Evolutionary conservation across 2,888 invertebrate species (phyloP).

Genomic region (Troides aeacus): DNA sequence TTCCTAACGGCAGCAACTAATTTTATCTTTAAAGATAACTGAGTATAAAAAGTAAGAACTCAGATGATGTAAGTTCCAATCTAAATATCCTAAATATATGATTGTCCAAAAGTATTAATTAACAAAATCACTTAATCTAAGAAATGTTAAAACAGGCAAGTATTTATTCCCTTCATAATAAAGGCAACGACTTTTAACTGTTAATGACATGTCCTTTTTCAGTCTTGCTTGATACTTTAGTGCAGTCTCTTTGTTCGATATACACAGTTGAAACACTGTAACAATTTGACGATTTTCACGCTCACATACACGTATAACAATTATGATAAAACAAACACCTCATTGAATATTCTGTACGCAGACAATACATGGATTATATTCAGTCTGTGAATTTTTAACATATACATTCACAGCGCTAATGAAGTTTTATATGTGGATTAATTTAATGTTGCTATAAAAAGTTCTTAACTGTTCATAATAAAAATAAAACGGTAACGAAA

Average conservation of each 20-base stretch:
- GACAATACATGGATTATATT: slow-evolving; percentile 6
- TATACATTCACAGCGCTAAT: neutral
- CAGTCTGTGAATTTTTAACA: slow-evolving; percentile 3
- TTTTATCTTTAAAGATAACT: too few species aligned
- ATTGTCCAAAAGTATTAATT: too few species aligned
- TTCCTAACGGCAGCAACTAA: too few species aligned
- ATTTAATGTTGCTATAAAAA: neutral
- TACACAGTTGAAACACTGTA: neutral
- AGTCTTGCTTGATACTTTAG: neutral
- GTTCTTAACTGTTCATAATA: neutral
- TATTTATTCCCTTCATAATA: neutral
- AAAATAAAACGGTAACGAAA: neutral
- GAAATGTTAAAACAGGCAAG: too few species aligned
- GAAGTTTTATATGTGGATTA: neutral
- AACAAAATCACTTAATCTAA: too few species aligned
- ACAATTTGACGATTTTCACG: neutral
- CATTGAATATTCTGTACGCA: slow-evolving; percentile 1
- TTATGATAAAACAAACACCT: slow-evolving; percentile 9
- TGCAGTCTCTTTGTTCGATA: neutral
- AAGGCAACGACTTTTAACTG: neutral
- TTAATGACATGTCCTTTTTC: neutral
- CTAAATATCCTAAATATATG: too few species aligned
- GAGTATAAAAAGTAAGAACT: too few species aligned
- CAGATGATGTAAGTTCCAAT: too few species aligned
- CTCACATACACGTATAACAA: neutral